Evolutionary conservation across 2,888 invertebrate species (phyloP).

Genomic region (Sinohyriopsis cumingii): DNA sequence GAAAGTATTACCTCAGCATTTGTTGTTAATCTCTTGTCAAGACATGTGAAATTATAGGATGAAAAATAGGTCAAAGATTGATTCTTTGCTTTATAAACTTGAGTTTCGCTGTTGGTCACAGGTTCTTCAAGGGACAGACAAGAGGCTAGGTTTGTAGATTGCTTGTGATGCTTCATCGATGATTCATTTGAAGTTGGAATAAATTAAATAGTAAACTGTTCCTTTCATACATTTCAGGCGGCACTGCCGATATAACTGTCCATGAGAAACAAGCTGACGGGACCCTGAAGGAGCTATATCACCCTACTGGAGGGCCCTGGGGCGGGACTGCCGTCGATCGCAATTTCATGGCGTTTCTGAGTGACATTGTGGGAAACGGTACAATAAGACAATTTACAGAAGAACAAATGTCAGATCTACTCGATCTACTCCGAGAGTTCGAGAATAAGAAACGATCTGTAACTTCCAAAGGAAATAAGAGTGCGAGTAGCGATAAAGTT

Average conservation of each 20-base stretch:
- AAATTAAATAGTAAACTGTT: neutral
- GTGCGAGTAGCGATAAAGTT: slow-evolving; percentile 12
- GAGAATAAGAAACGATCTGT: slow-evolving; percentile 44
- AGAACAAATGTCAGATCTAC: slow-evolving; percentile 29
- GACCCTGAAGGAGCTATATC: slow-evolving; percentile 29
- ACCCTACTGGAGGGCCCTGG: slow-evolving; percentile 35
- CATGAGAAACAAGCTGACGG: slow-evolving; percentile 24
- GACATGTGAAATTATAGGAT: too few relatives aligned
- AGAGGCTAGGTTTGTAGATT: too few relatives aligned
- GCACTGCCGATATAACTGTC: slow-evolving; percentile 35
- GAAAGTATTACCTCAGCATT: too few relatives aligned
- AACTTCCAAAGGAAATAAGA: slow-evolving; percentile 10
- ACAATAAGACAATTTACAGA: slow-evolving; percentile 10
- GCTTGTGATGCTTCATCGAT: neutral
- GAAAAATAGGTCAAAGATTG: too few relatives aligned
- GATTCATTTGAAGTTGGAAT: neutral
- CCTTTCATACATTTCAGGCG: slow-evolving; percentile 21
- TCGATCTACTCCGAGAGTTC: slow-evolving; percentile 40
- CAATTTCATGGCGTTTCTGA: slow-evolving; percentile 25
- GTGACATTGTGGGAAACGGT: slow-evolving; percentile 14
- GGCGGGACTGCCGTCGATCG: slow-evolving; percentile 32
- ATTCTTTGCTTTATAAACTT: too few relatives aligned
- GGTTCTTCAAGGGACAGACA: too few relatives aligned
- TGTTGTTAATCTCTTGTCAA: too few relatives aligned
- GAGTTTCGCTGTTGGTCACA: too few relatives aligned